Evolutionary conservation across 1,140 invertebrate species (phyloP), one percentile per base, ranked within the genome.

Genomic region (Caenorhabditis tropicalis): DNA sequence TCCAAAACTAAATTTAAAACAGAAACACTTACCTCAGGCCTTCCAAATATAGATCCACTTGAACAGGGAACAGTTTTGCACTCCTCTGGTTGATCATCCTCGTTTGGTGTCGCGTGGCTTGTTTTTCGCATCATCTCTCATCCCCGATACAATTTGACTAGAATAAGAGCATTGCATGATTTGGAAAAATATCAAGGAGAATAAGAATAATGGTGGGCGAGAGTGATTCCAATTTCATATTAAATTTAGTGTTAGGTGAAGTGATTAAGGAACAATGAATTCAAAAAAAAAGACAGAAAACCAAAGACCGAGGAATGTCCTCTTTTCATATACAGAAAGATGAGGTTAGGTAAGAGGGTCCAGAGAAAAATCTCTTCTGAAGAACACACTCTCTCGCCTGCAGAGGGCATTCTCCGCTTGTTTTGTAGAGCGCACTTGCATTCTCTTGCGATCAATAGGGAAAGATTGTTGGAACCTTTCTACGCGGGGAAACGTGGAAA

Each of bases 261-360:
- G 58, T 36, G 3, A 65, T 36, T 36, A 12, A 33, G 19, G 10
- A 21, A 36, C 6, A n/a, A 65, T 19, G 58, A 65, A 65, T 65
- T 15, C 21, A 33, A 24, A n/a, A 74, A 74, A 31, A 74, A 15
- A 43, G 43, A 74, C 33, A 3, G 0, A 74, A 74, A 74, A 74
- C 36, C 36, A 74, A 74, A 74, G 36, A 74, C 36, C 65, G 65
- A 74, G 9, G 24, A 21, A 74, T 43, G 65, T 74, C 43, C 65
- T 27, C 21, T 24, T 27, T 58, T 58, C 7, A 9, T 9, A 58
- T n/a, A 27, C 5, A 58, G 53, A 58, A 24, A n/a, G 48, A n/a
- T n/a, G n/a, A n/a, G 39, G 12, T 6, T 7, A 6, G 31, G 39
- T 12, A 39, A n/a, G 36, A n/a, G n/a, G 24, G 58, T 43, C 65